Evolutionary conservation across 2,888 invertebrate genomes (phyloP).

Genomic region (Sylvicola fuscatus): DNA sequence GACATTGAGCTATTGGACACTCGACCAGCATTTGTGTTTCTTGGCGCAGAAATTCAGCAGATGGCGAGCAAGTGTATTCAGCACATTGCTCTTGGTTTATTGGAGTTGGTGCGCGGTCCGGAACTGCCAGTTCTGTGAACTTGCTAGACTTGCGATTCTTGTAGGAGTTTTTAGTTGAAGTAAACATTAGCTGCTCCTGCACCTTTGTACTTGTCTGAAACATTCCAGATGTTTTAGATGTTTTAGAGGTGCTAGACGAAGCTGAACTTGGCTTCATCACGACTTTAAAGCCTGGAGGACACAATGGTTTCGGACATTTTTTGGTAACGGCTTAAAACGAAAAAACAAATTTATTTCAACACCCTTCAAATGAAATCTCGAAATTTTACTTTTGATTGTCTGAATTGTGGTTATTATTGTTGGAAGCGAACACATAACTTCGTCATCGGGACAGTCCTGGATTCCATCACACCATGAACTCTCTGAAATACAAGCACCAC

Average conservation of each 20-base stretch:
- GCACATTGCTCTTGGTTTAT: slow-evolving; percentile 15
- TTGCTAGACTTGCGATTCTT: neutral
- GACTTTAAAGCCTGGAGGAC: slow-evolving; percentile 29
- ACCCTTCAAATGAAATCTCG: too few species aligned
- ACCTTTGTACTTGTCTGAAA: slow-evolving; percentile 16
- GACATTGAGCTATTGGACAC: slow-evolving; percentile 34
- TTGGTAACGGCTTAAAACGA: slow-evolving; percentile 11
- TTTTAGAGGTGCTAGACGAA: too few species aligned
- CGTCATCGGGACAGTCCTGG: slow-evolving; percentile 67
- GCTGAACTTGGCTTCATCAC: too few species aligned
- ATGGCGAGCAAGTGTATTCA: slow-evolving; percentile 12
- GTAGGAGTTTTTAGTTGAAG: slow-evolving; percentile 10
- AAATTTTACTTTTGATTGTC: too few species aligned
- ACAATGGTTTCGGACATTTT: slow-evolving; percentile 26
- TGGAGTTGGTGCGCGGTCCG: neutral
- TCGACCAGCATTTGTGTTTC: slow-evolving; percentile 2
- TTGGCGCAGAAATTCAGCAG: too few species aligned
- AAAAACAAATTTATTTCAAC: neutral
- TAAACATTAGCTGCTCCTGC: slow-evolving; percentile 8
- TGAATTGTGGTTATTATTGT: slow-evolving; percentile 11
- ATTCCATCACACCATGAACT: slow-evolving; percentile 63
- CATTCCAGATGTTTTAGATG: slow-evolving; percentile 26
- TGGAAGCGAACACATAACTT: slow-evolving; percentile 41
- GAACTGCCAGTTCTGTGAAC: too few species aligned
- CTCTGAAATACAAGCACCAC: slow-evolving; percentile 46